Conservation (phyloP, 1,140 invertebrate species). For the Pissodes strobi region DNA sequence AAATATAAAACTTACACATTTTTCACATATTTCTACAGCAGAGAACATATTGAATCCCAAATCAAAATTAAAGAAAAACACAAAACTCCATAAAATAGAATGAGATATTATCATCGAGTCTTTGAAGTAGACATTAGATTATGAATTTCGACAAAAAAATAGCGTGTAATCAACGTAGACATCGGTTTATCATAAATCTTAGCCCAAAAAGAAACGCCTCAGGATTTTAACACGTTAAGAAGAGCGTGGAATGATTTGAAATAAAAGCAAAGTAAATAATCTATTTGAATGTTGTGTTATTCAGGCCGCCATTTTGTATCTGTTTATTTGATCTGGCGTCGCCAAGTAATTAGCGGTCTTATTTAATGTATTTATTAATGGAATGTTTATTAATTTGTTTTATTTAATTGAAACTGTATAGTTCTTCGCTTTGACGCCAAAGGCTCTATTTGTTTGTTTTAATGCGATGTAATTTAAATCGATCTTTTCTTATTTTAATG, state of each 20-base stretch:
- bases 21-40: too few species aligned
- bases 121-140: constrained; percentile 17
- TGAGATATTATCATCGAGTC: constrained; percentile 18
- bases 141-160: constrained; percentile 14
- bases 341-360: constrained; percentile 46
- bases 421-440: constrained; percentile 6
- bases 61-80: constrained; percentile 29
- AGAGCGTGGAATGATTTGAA: constrained; percentile 7
- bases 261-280: constrained; percentile 48
- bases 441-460: constrained; percentile 21
- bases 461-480: constrained; percentile 3
- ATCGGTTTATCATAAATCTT: constrained; percentile 25
- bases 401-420: constrained; percentile 22
- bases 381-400: constrained; percentile 51
- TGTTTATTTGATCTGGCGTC: constrained; percentile 54
- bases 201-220: background rate
- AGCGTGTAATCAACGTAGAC: background rate
- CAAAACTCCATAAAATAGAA: constrained; percentile 20
- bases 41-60: too few species aligned
- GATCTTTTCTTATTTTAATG: background rate
- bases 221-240: constrained; percentile 18
- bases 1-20: too few species aligned
- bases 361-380: constrained; percentile 54
- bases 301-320: constrained; percentile 39
- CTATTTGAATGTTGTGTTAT: constrained; percentile 46